Evolutionary conservation across 2,797 vertebrate genomes (phyloP), one percentile per base, ranked within the genome.

Genomic region (Xiphophorus birchmanni): DNA sequence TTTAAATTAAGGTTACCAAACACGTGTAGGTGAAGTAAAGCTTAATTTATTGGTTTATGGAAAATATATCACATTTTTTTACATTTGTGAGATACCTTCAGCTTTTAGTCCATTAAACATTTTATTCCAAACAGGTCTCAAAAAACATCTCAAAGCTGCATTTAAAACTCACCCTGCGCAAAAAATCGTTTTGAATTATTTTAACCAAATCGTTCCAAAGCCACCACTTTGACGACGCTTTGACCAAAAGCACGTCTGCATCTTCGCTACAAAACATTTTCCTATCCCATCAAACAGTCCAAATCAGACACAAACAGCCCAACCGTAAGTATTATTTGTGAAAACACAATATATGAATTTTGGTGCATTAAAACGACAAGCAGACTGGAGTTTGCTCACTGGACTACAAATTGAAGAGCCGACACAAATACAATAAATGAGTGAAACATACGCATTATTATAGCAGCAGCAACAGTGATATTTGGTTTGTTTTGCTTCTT

Each of bases 31-130:
- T 89, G 89, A 87, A 91, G 82, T 93, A 90, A 94, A 96, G 95
- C 96, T 95, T 94, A 94, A 92, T 96, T 97, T 97, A 96, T 97
- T 95, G 94, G 95, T 96, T 96, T 95, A 96, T 97, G 96, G 95
- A 96, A 97, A 97, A 97, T 96, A 97, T 95, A 96, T 96, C 95
- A 97, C 95, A 97, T 95, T 95, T 58, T 40, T 96, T 97, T 91
- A 92, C 89, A 95, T 95, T 94, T 81, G 85, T 95, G 91, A 93
- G 89, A 94, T 87, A 94, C 93, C 93, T 93, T 91, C 94, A 94
- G 90, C 92, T 94, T 90, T 94, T 91, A 95, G 94, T 95, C 94
- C 89, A 92, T 91, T 86, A 63, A 40, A 81, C 84, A 83, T 89
- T 76, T 79, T 86, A 77, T 85, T 82, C 86, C 90, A 84, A 63